Conservation (phyloP, 2,113 vertebrate genomes). For the Erythrolamprus reginae region DNA sequence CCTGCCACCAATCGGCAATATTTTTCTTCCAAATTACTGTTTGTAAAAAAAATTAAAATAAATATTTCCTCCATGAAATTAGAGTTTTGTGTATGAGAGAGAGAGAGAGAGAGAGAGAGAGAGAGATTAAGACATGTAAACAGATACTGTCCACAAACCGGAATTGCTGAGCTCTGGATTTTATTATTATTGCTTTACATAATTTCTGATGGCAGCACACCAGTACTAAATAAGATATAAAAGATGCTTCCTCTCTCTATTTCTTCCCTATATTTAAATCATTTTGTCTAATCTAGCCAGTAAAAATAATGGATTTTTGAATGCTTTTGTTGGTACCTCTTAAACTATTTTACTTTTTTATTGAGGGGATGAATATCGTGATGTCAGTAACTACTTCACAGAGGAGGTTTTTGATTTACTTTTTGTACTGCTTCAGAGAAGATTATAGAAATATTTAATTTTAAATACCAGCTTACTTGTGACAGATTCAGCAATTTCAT, state of each 20-base stretch:
- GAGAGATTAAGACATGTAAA: background rate
- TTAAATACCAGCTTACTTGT: background rate
- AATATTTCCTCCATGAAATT: background rate
- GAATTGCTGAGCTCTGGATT: background rate
- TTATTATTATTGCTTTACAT: background rate
- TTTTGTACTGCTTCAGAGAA: background rate
- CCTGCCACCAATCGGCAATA: background rate
- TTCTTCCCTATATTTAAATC: background rate
- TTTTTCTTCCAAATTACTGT: background rate
- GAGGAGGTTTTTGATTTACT: background rate
- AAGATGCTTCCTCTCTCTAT: background rate
- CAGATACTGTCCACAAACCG: background rate
- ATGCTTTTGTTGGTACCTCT: background rate
- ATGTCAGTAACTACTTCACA: background rate
- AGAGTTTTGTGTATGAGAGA: background rate
- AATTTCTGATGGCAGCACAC: background rate
- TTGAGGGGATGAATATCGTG: background rate
- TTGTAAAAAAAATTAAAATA: background rate
- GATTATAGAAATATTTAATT: slow-evolving; percentile 5
- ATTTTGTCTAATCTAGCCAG: background rate
- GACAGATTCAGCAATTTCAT: background rate
- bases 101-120: background rate
- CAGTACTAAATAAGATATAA: background rate
- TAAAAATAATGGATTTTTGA: background rate
- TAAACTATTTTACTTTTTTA: background rate